Conservation (phyloP, 53 echinoderm and acorn worm species). For the Holothuria scabra region DNA sequence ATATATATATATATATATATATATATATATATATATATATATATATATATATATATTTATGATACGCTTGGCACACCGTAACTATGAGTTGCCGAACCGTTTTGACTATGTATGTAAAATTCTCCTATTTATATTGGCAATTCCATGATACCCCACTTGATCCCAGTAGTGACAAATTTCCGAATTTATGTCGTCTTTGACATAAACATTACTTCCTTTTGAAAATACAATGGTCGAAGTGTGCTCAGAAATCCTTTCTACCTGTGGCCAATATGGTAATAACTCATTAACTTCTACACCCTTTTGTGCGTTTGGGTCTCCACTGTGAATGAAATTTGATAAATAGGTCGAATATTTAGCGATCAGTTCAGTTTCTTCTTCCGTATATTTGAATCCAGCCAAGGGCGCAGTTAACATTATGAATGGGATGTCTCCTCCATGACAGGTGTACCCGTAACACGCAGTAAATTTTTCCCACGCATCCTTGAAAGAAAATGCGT, state of each 20-base stretch:
- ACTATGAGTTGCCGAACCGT: too few species aligned
- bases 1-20: too few species aligned
- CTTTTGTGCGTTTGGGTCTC: slow-evolving; percentile 31
- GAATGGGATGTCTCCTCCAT: slow-evolving; percentile 40
- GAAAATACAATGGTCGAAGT: neutral
- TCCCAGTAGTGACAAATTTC: slow-evolving; percentile 35
- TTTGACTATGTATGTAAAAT: too few species aligned
- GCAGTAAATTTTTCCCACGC: slow-evolving; percentile 5
- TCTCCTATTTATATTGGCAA: slow-evolving; percentile 32
- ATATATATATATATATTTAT: too few species aligned
- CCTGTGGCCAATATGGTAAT: slow-evolving; percentile 1
- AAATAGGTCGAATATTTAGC: slow-evolving; percentile 30
- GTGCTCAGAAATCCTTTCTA: neutral
- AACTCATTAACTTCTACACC: neutral
- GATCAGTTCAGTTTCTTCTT: slow-evolving; percentile 23
- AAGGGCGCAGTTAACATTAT: neutral
- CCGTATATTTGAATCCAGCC: slow-evolving; percentile 5
- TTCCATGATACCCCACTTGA: slow-evolving; percentile 21
- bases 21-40: too few species aligned
- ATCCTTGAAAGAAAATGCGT: slow-evolving; percentile 7
- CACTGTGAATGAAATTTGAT: slow-evolving; percentile 48
- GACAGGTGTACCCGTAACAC: slow-evolving; percentile 39
- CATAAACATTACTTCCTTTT: neutral
- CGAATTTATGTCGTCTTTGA: neutral
- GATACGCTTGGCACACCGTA: too few species aligned